These are phyloP conservation scores for Syrmaticus mikado DNA, from an alignment of 2,113 vertebrate genomes.

Conservation along the genomic window DNA sequence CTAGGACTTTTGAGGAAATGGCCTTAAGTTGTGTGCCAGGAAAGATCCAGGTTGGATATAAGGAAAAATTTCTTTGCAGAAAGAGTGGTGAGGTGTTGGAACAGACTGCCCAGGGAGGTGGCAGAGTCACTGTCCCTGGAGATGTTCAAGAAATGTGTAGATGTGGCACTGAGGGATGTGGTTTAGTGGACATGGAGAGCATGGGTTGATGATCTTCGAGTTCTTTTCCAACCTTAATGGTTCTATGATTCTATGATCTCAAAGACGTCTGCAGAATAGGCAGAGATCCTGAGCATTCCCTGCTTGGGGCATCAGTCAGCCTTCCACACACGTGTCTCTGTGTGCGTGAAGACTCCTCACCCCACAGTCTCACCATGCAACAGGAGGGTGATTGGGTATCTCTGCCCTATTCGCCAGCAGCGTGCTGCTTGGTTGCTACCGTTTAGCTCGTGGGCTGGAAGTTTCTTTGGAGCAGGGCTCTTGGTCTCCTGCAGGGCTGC, in stretches of 20 bases:
- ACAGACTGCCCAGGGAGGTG: background rate
- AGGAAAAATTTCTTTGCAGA: background rate
- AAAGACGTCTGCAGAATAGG: background rate
- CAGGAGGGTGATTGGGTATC: background rate
- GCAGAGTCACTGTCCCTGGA: background rate
- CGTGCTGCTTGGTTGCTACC: background rate
- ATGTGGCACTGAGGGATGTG: background rate
- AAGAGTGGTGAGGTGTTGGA: background rate
- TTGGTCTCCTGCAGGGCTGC: background rate
- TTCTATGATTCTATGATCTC: background rate
- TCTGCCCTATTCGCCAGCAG: background rate
- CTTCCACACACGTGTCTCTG: accelerated
- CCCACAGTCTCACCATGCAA: background rate
- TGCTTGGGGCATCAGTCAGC: accelerated
- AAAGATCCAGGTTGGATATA: background rate
- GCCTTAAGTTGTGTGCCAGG: background rate
- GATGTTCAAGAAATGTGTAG: background rate
- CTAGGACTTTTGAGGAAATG: background rate
- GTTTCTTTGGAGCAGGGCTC: background rate
- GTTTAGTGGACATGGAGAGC: background rate
- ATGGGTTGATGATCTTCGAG: background rate
- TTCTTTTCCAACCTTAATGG: background rate
- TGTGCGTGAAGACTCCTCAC: background rate
- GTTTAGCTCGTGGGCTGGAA: background rate
- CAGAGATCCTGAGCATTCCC: background rate